Conservation (phyloP, 2,113 vertebrate species). For the Nerophis lumbriciformis region DNA sequence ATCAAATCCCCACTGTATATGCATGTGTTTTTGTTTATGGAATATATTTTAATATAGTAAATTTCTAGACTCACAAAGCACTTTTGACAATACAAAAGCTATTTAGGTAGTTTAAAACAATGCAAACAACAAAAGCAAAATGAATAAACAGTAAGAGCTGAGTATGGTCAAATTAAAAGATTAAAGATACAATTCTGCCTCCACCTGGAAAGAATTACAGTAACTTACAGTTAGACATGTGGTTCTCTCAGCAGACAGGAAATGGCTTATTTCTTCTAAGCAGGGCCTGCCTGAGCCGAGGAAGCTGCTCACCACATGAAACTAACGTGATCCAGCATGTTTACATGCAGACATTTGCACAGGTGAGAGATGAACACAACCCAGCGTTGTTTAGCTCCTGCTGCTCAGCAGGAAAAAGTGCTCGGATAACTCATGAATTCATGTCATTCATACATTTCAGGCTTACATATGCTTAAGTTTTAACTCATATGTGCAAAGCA, state of each 20-base stretch:
- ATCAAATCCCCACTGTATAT: no score
- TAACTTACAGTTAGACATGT: constrained; percentile 54
- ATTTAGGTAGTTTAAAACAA: background rate
- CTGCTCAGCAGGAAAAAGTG: constrained; percentile 16
- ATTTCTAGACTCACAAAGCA: no score
- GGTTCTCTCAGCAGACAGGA: constrained; percentile 53
- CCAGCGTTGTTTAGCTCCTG: constrained; percentile 40
- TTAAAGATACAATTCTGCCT: constrained; percentile 36
- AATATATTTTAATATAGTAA: no score
- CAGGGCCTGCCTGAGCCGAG: constrained; percentile 48
- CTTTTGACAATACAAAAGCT: background rate
- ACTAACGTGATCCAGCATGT: constrained; percentile 48
- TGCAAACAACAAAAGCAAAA: background rate
- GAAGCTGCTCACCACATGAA: constrained; percentile 71
- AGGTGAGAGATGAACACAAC: constrained; percentile 61
- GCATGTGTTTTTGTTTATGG: no score
- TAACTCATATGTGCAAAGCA: constrained; percentile 27
- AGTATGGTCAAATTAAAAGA: background rate
- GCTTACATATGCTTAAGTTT: constrained; percentile 28
- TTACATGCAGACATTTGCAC: constrained; percentile 63
- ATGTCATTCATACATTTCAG: constrained; percentile 43
- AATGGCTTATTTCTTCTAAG: constrained; percentile 63
- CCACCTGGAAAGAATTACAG: constrained; percentile 60
- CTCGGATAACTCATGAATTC: constrained; percentile 50
- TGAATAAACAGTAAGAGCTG: background rate